phyloP scores from a whole-genome alignment of 2,888 invertebrate species.

The Sepioteuthis lessoniana region DNA sequence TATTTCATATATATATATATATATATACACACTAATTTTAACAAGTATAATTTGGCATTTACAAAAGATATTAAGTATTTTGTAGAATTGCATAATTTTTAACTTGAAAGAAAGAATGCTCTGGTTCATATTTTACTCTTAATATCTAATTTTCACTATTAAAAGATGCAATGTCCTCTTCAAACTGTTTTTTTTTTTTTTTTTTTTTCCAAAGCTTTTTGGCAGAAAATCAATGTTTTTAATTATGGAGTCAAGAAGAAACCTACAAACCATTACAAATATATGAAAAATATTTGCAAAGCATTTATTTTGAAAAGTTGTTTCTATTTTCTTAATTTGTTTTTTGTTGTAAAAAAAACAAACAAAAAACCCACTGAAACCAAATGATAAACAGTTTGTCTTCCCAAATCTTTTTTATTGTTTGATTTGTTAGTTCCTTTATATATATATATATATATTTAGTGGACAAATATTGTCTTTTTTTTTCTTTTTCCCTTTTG shows the following conservation, averaged over 20 bases:
- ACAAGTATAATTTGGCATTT: background rate
- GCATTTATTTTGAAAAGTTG: background rate
- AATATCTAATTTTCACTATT: background rate
- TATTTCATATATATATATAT: background rate
- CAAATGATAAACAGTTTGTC: background rate
- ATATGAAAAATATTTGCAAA: background rate
- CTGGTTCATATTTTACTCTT: background rate
- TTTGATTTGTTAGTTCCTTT: background rate
- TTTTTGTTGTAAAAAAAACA: too few species aligned
- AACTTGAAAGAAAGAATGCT: background rate
- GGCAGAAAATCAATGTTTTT: background rate
- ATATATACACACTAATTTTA: background rate
- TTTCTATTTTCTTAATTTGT: conserved; percentile 17
- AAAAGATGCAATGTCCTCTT: background rate
- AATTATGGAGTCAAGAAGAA: background rate
- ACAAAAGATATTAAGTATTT: background rate
- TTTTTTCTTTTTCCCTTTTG: background rate
- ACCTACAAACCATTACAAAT: background rate
- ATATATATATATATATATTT: background rate
- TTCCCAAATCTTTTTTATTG: background rate
- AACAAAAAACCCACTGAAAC: background rate
- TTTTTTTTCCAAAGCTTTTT: too few species aligned
- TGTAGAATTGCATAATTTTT: background rate
- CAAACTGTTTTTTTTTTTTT: background rate
- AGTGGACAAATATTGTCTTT: background rate